Evolutionary conservation across 2,888 invertebrate genomes (phyloP), one percentile per base, ranked within the genome.

Genomic region (Cremastinae sp.): DNA sequence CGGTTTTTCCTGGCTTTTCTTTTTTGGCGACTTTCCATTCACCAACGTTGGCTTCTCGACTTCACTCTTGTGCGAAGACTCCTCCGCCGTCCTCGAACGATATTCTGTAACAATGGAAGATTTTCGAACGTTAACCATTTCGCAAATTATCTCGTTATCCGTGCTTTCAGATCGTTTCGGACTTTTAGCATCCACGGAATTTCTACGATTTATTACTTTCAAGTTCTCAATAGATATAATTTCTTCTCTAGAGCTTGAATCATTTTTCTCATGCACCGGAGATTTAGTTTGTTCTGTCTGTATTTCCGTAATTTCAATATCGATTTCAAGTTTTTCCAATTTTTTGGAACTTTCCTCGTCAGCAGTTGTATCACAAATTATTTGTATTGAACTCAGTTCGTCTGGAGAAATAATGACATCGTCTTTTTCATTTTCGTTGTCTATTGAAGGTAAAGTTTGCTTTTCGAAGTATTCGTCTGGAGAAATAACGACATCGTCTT

Each of bases 21-120:
- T 43, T 47, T 51, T 10, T 9, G 18, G 9, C 45, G 47, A 37
- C 43, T 37, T 18, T 28, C 35, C 59, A 7, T 22, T 56, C 62
- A 12, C 43, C 61, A 20, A 51, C 20, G 22, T 12, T 12, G 43
- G 28, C n/a, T 45, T 35, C 39, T 9, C 16, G 22, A 9, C 18
- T 59, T 65, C 73, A 5, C 18, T 35, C 43, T 14, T 18, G 14
- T 14, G 39, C 39, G 53, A 39, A 49, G 43, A n/a, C 16, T 69
- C 69, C 64, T 45, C 74, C 8, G 35, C 51, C 56, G 41, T 74
- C 20, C 43, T 62, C 39, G 16, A 14, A 41, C 65, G 56, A 16
- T 78, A 69, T 64, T 82, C 82, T 82, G 82, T 75, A 82, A 82
- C 82, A 82, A 79, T 80, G 71, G 77, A 82, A 81, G 75, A 75